Evolutionary conservation across 2,797 vertebrate species (phyloP).

Genomic region (Acanthurus lineatus): DNA sequence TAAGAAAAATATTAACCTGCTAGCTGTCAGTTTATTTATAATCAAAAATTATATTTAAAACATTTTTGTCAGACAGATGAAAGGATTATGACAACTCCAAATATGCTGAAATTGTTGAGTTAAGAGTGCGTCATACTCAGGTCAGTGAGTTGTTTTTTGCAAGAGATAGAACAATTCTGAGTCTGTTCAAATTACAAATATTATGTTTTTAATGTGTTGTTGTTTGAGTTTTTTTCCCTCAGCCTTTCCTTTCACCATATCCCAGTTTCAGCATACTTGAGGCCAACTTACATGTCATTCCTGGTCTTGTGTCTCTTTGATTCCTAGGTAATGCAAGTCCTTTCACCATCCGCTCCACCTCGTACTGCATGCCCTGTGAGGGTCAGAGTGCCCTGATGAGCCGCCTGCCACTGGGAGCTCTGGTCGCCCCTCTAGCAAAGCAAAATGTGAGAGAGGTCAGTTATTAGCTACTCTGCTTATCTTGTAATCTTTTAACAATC

Average conservation of each 20-base stretch:
- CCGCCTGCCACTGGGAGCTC: constrained; percentile 84
- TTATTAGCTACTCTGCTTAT: background rate
- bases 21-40: background rate
- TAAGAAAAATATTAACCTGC: too few relatives aligned
- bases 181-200: background rate
- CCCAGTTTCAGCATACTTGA: background rate
- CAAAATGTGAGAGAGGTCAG: constrained; percentile 61
- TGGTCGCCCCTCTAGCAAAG: constrained; percentile 81
- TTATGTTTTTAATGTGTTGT: background rate
- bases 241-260: background rate
- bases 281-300: background rate
- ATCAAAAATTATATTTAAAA: too few relatives aligned
- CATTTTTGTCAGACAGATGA: background rate
- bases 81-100: background rate
- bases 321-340: constrained; percentile 82
- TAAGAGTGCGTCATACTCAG: background rate
- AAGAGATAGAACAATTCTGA: background rate
- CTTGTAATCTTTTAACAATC: background rate
- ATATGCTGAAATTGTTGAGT: too few relatives aligned
- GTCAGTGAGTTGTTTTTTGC: background rate
- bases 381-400: constrained; percentile 78
- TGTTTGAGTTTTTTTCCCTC: background rate
- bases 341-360: constrained; percentile 78
- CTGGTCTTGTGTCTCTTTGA: background rate
- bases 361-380: constrained; percentile 85